Evolutionary conservation across 2,113 vertebrate species (phyloP), one percentile per base, ranked within the genome.

Genomic region (Gallinago undulata): DNA sequence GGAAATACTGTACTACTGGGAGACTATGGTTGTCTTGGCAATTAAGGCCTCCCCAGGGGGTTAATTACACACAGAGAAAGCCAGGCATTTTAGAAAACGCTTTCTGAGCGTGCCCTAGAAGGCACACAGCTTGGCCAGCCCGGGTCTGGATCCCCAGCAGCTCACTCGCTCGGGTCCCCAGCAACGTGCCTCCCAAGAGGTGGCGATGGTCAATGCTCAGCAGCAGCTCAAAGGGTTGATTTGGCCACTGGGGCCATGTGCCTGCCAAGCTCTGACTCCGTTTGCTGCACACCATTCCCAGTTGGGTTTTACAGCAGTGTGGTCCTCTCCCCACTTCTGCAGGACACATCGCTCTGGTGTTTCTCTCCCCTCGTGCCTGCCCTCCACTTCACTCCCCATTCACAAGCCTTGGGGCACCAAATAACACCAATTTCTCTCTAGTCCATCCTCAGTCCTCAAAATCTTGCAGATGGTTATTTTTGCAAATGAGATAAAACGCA

Each of bases 41-140:
- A 97, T 97, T 95, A 96, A 94, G 75, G 47, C 21, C 83, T 96
- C 74, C 93, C 94, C 68, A 91, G 93, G 96, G 95, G 89, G 95
- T 94, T 97, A 97, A 98, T 97, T 97, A 97, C 64, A 53, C 64
- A 91, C 48, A 89, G 60, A 64, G 55, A 80, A 45, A 77, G 76
- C 28, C 76, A 93, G 67, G 84, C 59, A 37, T 93, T 95, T 93
- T 48, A 89, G 60, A 93, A 91, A 95, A 66, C 1, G 2, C 45
- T 91, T 81, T 96, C 60, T 37, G 62, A 62, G 73, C 39, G 35
- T 80, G 80, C 62, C 87, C 19, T 82, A 73, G 93, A 96, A 70
- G 1, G 1, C 76, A 73, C 84, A 55, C 55, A 69, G 59, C 68
- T 77, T 15, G 50, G 39, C 89, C 37, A 84, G 83, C 43, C 88